Evolutionary conservation across 2,888 invertebrate species (phyloP).

Genomic region (Corythucha ciliata): DNA sequence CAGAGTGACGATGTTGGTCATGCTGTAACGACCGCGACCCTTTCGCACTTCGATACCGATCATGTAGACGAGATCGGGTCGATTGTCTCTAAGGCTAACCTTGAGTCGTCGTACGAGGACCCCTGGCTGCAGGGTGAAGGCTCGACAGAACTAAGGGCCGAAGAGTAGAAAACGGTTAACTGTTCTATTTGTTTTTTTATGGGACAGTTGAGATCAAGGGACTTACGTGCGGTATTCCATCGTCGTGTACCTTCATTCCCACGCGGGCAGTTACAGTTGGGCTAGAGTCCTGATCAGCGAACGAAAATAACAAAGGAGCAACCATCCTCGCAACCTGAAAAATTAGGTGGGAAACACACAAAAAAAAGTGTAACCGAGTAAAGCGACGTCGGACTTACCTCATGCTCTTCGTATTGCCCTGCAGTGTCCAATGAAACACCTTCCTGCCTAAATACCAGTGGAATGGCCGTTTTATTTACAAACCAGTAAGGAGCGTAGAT

Average conservation of each 20-base stretch:
- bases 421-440: conserved; percentile 65
- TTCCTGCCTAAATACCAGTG: conserved; percentile 90
- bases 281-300: conserved; percentile 78
- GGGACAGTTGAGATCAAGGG: not conserved
- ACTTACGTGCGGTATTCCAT: conserved; percentile 46
- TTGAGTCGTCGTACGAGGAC: conserved; percentile 58
- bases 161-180: not conserved
- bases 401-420: conserved; percentile 91
- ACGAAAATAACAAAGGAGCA: conserved; percentile 86
- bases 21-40: conserved; percentile 80
- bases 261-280: conserved; percentile 68
- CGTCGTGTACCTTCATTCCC: conserved; percentile 55
- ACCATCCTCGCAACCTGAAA: conserved; percentile 68
- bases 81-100: conserved; percentile 50
- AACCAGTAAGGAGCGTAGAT: conserved; percentile 47
- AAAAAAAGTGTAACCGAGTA: not conserved
- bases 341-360: conserved; percentile 9
- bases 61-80: conserved; percentile 64
- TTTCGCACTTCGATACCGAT: conserved; percentile 83
- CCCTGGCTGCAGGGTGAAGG: conserved; percentile 75
- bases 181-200: not conserved
- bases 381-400: conserved; percentile 42
- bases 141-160: conserved; percentile 49
- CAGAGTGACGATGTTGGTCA: conserved; percentile 84
- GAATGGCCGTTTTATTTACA: conserved; percentile 89